Percentiles rank a stretch among this genome's conserved stretches.
These are phyloP conservation scores for Limnothrissa miodon DNA, from an alignment of 2,113 vertebrate genomes.

Conservation along the genomic window DNA sequence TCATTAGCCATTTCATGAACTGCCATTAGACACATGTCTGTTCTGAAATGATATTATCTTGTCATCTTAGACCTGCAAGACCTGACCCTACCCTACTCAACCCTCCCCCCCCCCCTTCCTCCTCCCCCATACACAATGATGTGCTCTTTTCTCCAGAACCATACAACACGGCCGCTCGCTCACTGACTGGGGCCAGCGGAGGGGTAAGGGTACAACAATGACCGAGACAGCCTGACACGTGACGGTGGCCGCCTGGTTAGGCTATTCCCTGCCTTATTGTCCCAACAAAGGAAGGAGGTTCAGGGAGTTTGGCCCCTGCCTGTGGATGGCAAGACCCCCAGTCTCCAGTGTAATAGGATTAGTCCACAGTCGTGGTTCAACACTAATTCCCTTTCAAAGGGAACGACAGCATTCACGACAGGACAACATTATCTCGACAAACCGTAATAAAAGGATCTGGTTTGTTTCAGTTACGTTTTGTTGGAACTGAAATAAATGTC, in stretches of 20 bases:
- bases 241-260: conserved; percentile 18
- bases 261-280: conserved; percentile 42
- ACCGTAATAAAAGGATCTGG: conserved; percentile 72
- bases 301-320: conserved; percentile 42
- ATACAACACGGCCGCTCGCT: background rate
- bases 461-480: conserved; percentile 75
- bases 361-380: conserved; percentile 40
- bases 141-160: background rate
- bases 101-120: too few relatives aligned
- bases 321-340: conserved; percentile 43
- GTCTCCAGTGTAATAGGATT: conserved; percentile 57
- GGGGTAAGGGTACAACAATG: background rate
- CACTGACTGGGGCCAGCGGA: background rate
- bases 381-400: conserved; percentile 61
- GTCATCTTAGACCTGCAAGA: too few relatives aligned
- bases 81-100: too few relatives aligned
- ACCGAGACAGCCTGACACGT: background rate
- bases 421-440: conserved; percentile 64
- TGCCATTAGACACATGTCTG: too few relatives aligned
- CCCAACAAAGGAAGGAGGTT: conserved; percentile 36
- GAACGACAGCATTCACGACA: conserved; percentile 66
- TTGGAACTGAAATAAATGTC: conserved; percentile 72
- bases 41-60: too few relatives aligned
- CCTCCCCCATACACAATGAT: background rate
- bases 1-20: too few relatives aligned